Base-by-base conservation (phyloP, 2,113 vertebrate genomes). In the Alectura lathami region DNA sequence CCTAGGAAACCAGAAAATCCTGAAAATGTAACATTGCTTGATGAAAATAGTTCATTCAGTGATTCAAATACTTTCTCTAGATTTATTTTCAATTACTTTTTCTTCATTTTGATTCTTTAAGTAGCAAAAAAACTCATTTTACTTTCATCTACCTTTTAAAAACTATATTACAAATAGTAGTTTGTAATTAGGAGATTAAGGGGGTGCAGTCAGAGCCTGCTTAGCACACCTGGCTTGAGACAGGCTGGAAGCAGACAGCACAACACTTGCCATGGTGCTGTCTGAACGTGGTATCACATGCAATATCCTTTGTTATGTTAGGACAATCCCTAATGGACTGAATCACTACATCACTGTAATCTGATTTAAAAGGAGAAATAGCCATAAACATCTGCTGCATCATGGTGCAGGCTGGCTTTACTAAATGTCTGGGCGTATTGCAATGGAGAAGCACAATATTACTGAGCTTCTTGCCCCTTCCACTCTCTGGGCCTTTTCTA, bases 1-100 rank as follows among this genome's bases (percentile, higher is more conserved):
- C 91, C 86, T 75, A 83, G 88, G 88, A 91, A 94, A 94, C 92
- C 43, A 68, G 53, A 94, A 85, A 78, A 64, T 32, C 48, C 51
- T 82, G 69, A 34, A 91, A 77, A 88, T 4, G 50, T 38, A 20
- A 1, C 40, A 17, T 62, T 0, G 2, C 57, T 47, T 16, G 79
- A 91, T 43, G 45, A 53, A 83, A 88, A 64, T 23, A 24, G 30
- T 64, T 88, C 62, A 60, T 24, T 88, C 40, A 51, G 47, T 3
- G 13, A 66, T 83, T 88, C 60, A 60, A 62, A 48, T 45, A 5
- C 40, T 80, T 83, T n/a, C 54, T 53, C 7, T 40, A 32, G 43
- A 43, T 75, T 73, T 83, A 40, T 48, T 64, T 73, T 93, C 26
- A 75, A 8, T 32, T 6, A 22, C 3, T n/a, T 48, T 47, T 69